These are phyloP conservation scores for Yponomeuta sedellus DNA, from an alignment of 2,888 invertebrate genomes.

Conservation along the genomic window DNA sequence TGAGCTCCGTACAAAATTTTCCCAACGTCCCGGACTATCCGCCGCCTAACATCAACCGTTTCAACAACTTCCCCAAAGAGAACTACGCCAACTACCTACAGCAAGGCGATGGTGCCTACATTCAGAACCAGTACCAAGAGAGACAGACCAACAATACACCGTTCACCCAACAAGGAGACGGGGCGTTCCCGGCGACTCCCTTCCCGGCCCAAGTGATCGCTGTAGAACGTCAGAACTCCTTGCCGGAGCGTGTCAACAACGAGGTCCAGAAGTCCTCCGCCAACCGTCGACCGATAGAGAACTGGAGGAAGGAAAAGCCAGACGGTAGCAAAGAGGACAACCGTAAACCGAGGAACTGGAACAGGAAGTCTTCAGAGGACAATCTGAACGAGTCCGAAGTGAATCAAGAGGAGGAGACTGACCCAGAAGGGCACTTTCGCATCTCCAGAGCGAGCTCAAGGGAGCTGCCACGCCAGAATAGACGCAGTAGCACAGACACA, in stretches of 20 bases:
- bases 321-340: conserved; percentile 41
- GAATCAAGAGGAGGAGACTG: conserved; percentile 29
- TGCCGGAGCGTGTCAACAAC: conserved; percentile 48
- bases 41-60: conserved; percentile 40
- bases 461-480: conserved; percentile 28
- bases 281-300: conserved; percentile 46
- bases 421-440: conserved; percentile 29
- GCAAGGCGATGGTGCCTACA: conserved; percentile 61
- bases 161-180: conserved; percentile 45
- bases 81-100: conserved; percentile 45
- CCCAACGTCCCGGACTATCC: conserved; percentile 47
- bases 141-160: conserved; percentile 30
- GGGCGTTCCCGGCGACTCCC: not conserved
- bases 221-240: conserved; percentile 14
- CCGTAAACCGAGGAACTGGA: conserved; percentile 48
- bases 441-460: conserved; percentile 35
- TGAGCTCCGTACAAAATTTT: conserved; percentile 24
- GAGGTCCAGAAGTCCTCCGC: conserved; percentile 48
- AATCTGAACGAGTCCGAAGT: conserved; percentile 45
- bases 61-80: conserved; percentile 32
- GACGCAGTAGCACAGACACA: conserved; percentile 40
- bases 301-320: conserved; percentile 56
- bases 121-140: conserved; percentile 47
- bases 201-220: conserved; percentile 21
- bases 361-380: conserved; percentile 51